Conservation (phyloP, 2,797 vertebrate species). For the Alosa sapidissima region DNA sequence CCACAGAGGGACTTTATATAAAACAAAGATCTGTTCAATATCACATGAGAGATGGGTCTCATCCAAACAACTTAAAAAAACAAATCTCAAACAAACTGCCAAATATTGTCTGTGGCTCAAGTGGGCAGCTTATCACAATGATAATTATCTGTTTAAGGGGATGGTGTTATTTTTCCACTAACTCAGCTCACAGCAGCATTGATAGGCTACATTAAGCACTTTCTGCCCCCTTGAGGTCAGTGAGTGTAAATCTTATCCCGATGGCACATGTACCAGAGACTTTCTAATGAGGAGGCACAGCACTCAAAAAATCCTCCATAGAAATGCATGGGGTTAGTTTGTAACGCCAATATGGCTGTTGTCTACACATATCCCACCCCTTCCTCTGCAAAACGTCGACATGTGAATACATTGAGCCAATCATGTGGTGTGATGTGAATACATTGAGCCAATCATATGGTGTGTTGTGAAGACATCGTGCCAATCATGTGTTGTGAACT, state of each 20-base stretch:
- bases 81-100: background rate
- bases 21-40: background rate
- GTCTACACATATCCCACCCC: too few relatives aligned
- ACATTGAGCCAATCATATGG: too few relatives aligned
- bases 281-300: too few relatives aligned
- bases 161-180: background rate
- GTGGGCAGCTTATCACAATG: background rate
- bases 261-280: background rate
- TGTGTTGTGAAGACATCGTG: too few relatives aligned
- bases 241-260: background rate
- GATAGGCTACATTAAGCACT: background rate
- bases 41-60: background rate
- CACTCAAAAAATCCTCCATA: too few relatives aligned
- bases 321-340: too few relatives aligned
- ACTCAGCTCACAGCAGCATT: background rate
- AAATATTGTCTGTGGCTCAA: background rate
- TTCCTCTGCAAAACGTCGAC: too few relatives aligned
- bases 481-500: too few relatives aligned
- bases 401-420: too few relatives aligned
- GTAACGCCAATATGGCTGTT: too few relatives aligned
- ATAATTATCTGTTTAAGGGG: background rate
- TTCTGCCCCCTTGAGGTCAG: conserved; percentile 15
- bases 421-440: too few relatives aligned
- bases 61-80: background rate
- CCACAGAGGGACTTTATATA: background rate